These are phyloP conservation scores for Molossus alvarezi DNA, from an alignment of 2,797 vertebrate genomes.

Conservation along the genomic window DNA sequence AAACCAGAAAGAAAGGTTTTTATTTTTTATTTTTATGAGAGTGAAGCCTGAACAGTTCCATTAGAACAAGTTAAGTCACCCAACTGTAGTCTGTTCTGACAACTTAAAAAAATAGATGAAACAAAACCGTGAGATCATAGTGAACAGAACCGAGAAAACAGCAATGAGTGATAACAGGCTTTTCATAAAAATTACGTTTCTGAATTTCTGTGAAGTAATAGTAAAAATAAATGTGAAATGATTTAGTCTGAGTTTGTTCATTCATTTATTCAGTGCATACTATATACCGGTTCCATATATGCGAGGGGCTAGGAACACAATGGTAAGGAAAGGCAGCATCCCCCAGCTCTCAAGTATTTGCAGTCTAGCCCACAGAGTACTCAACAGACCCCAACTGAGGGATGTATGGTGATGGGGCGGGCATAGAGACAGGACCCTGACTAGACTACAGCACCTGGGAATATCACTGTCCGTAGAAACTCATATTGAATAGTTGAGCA, in stretches of 20 bases:
- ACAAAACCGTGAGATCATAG: neutral
- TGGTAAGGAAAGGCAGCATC: neutral
- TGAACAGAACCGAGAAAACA: constrained; percentile 14
- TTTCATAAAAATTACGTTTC: constrained; percentile 34
- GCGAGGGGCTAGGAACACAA: neutral
- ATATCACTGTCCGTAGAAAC: neutral
- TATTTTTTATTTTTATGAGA: neutral
- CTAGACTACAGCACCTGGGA: neutral
- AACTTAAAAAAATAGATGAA: neutral
- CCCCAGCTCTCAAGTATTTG: neutral
- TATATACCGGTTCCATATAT: neutral
- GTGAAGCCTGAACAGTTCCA: constrained; percentile 9
- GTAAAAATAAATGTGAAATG: constrained; percentile 37
- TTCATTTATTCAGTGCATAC: neutral
- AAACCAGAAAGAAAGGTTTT: constrained; percentile 42
- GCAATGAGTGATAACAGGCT: neutral
- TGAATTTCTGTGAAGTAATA: constrained; percentile 36
- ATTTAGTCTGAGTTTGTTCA: neutral
- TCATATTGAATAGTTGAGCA: neutral
- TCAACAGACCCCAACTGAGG: neutral
- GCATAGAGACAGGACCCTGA: neutral
- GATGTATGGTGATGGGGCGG: rapidly evolving
- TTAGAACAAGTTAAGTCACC: neutral
- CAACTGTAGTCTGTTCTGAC: neutral
- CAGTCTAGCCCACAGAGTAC: neutral